A percentile compares a stretch with the other conserved stretches of the same genome.
These are phyloP conservation scores for Meles meles DNA, from an alignment of 2,113 vertebrate species.

Conservation along the genomic window DNA sequence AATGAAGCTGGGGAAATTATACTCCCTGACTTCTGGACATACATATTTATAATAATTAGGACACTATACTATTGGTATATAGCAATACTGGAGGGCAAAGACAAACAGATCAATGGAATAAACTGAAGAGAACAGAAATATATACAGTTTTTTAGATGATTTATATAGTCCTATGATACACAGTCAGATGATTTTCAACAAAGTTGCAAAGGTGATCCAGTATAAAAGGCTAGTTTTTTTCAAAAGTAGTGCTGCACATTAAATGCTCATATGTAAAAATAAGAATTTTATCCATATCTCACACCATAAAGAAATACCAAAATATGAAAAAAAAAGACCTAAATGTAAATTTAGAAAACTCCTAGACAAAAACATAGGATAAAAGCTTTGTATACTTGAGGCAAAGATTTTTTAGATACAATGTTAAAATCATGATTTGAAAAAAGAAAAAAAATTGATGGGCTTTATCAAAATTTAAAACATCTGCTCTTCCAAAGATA, in stretches of 20 bases:
- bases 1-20: not conserved
- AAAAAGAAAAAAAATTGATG: not conserved
- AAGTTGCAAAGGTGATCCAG: not conserved
- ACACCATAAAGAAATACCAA: not conserved
- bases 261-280: not conserved
- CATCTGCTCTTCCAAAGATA: not conserved
- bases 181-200: not conserved
- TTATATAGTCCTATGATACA: not conserved
- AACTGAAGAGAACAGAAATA: not conserved
- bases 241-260: not conserved
- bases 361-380: not conserved
- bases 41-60: not conserved
- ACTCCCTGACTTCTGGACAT: not conserved
- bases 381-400: not conserved
- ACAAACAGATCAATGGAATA: not conserved
- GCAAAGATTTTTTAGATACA: not conserved
- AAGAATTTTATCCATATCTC: not conserved
- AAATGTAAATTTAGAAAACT: not conserved
- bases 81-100: not conserved
- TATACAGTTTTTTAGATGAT: not conserved
- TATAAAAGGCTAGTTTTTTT: not conserved
- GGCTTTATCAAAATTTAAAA: not conserved
- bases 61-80: not conserved
- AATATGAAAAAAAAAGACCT: not conserved
- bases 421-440: not conserved